Conservation (phyloP, 2,113 vertebrate genomes). For the Silurus asotus region DNA sequence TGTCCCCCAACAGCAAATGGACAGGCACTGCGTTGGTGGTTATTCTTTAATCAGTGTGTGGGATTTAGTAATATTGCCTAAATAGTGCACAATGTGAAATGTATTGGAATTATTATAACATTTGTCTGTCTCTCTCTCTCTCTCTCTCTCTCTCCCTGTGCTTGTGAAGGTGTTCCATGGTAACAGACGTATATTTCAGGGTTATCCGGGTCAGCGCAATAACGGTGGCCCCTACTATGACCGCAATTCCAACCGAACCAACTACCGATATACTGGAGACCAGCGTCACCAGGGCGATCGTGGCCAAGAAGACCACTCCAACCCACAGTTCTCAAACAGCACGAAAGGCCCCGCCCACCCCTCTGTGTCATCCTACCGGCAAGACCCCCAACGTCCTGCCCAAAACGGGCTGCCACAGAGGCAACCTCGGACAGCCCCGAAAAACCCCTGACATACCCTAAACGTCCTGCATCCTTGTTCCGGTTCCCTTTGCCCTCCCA, state of each 20-base stretch:
- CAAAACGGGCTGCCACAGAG: slow-evolving; percentile 82
- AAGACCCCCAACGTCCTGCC: slow-evolving; percentile 57
- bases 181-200: slow-evolving; percentile 69
- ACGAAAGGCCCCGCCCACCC: slow-evolving; percentile 58
- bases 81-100: not conserved
- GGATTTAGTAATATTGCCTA: not conserved
- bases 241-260: slow-evolving; percentile 68
- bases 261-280: slow-evolving; percentile 66
- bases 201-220: slow-evolving; percentile 74
- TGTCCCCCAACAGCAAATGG: not conserved
- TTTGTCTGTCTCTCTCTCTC: not conserved
- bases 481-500: slow-evolving; percentile 50
- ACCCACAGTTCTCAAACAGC: slow-evolving; percentile 59
- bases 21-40: not conserved
- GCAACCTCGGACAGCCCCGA: slow-evolving; percentile 73
- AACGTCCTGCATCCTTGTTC: slow-evolving; percentile 40
- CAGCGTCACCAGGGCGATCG: slow-evolving; percentile 55
- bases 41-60: not conserved
- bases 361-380: slow-evolving; percentile 53
- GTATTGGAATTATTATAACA: too few species aligned
- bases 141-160: slow-evolving; percentile 22
- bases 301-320: slow-evolving; percentile 35
- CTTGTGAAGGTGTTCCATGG: slow-evolving; percentile 77
- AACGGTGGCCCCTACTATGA: slow-evolving; percentile 70
- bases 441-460: slow-evolving; percentile 67